A percentile compares a stretch with the other conserved stretches of the same genome.
Evolutionary conservation across 2,113 vertebrate genomes (phyloP).

Genomic region (Amia ocellicauda): DNA sequence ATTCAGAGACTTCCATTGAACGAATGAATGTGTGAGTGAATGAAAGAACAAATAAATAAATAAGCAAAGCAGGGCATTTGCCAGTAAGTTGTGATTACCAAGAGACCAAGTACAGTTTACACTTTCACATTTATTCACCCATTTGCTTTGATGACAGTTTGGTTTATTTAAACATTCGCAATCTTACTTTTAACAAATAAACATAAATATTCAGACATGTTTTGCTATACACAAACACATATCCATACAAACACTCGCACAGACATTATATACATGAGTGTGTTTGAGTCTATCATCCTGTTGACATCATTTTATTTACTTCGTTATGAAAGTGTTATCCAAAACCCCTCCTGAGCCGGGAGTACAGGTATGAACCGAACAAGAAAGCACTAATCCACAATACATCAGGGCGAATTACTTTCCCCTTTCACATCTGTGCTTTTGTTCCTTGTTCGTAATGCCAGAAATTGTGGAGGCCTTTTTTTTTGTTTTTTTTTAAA

Average conservation of each 20-base stretch:
- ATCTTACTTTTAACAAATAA: too few relatives aligned
- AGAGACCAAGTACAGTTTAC: too few relatives aligned
- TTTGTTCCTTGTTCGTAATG: conserved; percentile 74
- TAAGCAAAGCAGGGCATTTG: too few relatives aligned
- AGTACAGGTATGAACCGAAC: conserved; percentile 73
- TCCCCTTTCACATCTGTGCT: conserved; percentile 78
- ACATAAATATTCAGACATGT: too few relatives aligned
- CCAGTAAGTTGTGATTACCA: too few relatives aligned
- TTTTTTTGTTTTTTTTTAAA: conserved; percentile 59
- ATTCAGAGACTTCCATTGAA: too few relatives aligned
- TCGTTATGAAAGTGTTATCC: conserved; percentile 41
- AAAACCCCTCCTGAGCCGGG: conserved; percentile 56
- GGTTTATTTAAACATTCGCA: too few relatives aligned
- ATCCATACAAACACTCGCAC: neutral
- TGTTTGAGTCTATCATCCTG: conserved; percentile 4
- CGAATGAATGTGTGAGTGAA: too few relatives aligned
- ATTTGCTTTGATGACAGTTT: too few relatives aligned
- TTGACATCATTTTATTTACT: neutral
- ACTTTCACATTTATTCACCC: too few relatives aligned
- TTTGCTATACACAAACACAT: too few relatives aligned
- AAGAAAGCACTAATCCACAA: conserved; percentile 74
- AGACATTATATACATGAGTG: neutral
- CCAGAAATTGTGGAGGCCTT: conserved; percentile 76
- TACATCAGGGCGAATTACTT: conserved; percentile 80
- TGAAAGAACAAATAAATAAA: too few relatives aligned